Evolutionary conservation across 2,797 vertebrate genomes (phyloP), one percentile per base, ranked within the genome.

Genomic region (Lepilemur ruficaudatus): DNA sequence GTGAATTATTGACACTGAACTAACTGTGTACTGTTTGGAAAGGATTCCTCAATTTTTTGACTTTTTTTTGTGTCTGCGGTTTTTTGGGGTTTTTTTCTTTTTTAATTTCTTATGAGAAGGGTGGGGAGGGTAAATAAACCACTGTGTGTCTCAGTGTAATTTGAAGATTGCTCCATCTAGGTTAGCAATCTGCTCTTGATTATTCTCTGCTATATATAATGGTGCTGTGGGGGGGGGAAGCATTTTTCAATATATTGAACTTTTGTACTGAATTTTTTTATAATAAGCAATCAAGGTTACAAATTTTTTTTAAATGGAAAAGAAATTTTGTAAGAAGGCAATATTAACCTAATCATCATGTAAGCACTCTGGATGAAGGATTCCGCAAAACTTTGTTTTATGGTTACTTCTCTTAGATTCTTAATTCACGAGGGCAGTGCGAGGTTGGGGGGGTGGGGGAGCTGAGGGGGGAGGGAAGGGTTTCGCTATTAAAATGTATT

Each of bases 261-360:
- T 98, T 98, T 98, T 98, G 35, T 98, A 98, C 95, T 96, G 96
- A 96, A 96, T 41, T 97, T 92, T 97, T 97, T 95, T 97, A 94
- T 97, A 97, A 98, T 97, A 97, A 98, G 63, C 88, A 95, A 96
- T 97, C 95, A 98, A 97, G 86, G 35, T 93, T 96, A 95, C 85
- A 97, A 50, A 84, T 91, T 97, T 97, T 97, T 97, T 97, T 96
- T 83, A 63, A 94, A 91, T 93, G 96, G 94, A 97, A 96, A 94
- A 97, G 7, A 93, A 67, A 48, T 97, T 97, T 98, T 95, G 43
- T 96, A 97, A 97, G 97, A 97, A 82, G 69, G 90, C 89, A 93
- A 69, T 41, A 11, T 96, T 95, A 90, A 70, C 43, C 82, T 83
- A 97, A 94, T 97, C 82, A 95, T 95, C 89, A 94, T 93, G 89